Percentiles rank a stretch among this genome's conserved stretches.
Evolutionary conservation across 2,888 invertebrate genomes (phyloP).

Genomic region (Eucera pruinosa): DNA sequence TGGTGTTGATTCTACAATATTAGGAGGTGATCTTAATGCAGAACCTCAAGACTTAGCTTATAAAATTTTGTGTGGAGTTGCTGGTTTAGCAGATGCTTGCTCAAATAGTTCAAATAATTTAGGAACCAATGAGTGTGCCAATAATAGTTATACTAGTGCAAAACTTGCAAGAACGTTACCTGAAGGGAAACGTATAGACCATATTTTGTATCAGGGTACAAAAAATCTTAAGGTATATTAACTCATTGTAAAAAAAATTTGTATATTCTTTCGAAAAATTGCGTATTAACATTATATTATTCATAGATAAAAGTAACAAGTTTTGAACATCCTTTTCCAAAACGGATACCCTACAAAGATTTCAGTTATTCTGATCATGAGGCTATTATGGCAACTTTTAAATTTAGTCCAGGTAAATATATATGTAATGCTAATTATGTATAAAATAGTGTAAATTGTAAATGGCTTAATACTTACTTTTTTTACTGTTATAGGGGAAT

Average conservation of each 20-base stretch:
- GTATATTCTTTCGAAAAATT: not conserved
- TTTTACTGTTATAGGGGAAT: constrained; percentile 67
- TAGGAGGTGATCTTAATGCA: constrained; percentile 98
- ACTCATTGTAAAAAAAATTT: not conserved
- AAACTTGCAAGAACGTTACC: constrained; percentile 86
- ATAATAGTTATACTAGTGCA: constrained; percentile 92
- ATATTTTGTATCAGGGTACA: constrained; percentile 90
- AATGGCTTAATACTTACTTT: not conserved
- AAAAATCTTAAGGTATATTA: constrained; percentile 76
- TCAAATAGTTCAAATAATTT: constrained; percentile 77
- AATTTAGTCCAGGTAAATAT: constrained; percentile 75
- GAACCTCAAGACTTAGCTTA: constrained; percentile 94
- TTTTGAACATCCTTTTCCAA: constrained; percentile 90
- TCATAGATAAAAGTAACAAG: constrained; percentile 84
- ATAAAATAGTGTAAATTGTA: constrained; percentile 63
- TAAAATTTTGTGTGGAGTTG: constrained; percentile 87
- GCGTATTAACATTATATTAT: not conserved
- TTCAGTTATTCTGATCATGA: constrained; percentile 97
- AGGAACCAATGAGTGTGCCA: constrained; percentile 92
- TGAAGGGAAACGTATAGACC: constrained; percentile 96
- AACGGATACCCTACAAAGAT: constrained; percentile 88
- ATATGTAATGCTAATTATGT: constrained; percentile 75
- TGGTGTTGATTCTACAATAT: constrained; percentile 91
- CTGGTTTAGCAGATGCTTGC: constrained; percentile 86
- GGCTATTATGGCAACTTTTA: constrained; percentile 88